Evolutionary conservation across 2,888 invertebrate genomes (phyloP), one percentile per base, ranked within the genome.

Genomic region (Penaeus monodon): DNA sequence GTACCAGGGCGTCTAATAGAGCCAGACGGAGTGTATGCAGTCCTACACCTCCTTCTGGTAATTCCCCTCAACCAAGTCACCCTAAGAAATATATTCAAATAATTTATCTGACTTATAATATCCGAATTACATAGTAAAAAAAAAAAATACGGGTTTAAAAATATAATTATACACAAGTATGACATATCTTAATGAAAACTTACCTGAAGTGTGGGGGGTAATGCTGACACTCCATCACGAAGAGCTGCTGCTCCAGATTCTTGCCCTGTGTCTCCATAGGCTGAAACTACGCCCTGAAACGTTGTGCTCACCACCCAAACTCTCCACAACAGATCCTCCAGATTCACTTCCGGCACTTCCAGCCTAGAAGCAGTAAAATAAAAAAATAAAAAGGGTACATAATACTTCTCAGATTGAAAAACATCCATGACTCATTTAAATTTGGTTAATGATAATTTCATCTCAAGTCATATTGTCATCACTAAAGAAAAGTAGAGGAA

Each of bases 211-310:
- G 83, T 80, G 17, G 86, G n/a, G 7, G 86, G 80, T 20, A 80
- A 49, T 33, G 82, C 82, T 66, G 89, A 57, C n/a, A 82, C 78
- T 70, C 81, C 84, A 38, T 84, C 89, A 44, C 84, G 78, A 2
- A 78, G 80, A 44, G 83, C 81, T 38, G 86, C 70, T n/a, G 84
- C 65, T 33, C 91, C 91, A 44, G 93, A 92, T 91, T 95, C 95
- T 87, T 94, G 94, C 64, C 94, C 93, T 90, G 94, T 94, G 91
- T 96, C 96, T 91, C 97, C 98, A 92, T 98, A 98, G 2, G 97
- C 96, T 91, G 97, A 97, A n/a, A 93, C 97, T 98, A 70, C 97
- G 94, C 10, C 97, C 98, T n/a, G 97, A 97, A 20, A 96, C 97
- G 91, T 94, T 95, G 90, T 95, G 95, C 91, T 95, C 95, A n/a